These are phyloP conservation scores for Trachops cirrhosus DNA, from an alignment of 2,797 vertebrate genomes.

Conservation along the genomic window DNA sequence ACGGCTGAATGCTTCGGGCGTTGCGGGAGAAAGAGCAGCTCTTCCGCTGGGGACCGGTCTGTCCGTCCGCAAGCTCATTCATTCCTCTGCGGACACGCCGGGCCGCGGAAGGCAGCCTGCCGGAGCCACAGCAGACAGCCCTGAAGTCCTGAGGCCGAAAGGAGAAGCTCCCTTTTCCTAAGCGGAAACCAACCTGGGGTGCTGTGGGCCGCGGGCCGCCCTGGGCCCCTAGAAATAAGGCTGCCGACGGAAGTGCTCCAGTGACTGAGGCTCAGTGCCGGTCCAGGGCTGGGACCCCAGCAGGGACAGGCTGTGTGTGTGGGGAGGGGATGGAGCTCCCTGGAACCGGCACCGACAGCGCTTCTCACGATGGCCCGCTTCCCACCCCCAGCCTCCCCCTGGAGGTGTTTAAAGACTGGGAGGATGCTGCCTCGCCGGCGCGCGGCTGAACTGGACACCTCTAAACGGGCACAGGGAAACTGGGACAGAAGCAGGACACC, in stretches of 20 bases:
- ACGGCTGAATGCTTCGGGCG: neutral
- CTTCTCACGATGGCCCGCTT: neutral
- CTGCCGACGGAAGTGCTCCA: rapidly evolving
- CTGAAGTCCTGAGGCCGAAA: neutral
- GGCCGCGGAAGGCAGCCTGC: neutral
- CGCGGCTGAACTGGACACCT: neutral
- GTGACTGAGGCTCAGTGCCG: rapidly evolving
- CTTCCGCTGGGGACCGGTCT: rapidly evolving
- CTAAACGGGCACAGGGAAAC: conserved; percentile 28
- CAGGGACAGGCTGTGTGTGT: rapidly evolving
- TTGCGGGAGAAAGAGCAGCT: neutral
- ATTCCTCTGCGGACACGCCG: rapidly evolving
- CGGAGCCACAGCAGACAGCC: too few relatives aligned
- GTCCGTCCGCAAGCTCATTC: neutral
- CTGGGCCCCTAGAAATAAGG: neutral
- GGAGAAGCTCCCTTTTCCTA: rapidly evolving
- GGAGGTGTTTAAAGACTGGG: neutral
- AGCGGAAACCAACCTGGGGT: neutral
- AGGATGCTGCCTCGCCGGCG: neutral
- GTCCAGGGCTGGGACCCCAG: neutral
- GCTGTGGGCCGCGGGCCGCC: rapidly evolving
- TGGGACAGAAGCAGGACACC: conserved; percentile 22
- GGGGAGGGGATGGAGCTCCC: neutral
- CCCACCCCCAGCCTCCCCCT: neutral
- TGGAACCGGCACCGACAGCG: rapidly evolving